Evolutionary conservation across 2,113 vertebrate genomes (phyloP).

Genomic region (Caretta caretta): DNA sequence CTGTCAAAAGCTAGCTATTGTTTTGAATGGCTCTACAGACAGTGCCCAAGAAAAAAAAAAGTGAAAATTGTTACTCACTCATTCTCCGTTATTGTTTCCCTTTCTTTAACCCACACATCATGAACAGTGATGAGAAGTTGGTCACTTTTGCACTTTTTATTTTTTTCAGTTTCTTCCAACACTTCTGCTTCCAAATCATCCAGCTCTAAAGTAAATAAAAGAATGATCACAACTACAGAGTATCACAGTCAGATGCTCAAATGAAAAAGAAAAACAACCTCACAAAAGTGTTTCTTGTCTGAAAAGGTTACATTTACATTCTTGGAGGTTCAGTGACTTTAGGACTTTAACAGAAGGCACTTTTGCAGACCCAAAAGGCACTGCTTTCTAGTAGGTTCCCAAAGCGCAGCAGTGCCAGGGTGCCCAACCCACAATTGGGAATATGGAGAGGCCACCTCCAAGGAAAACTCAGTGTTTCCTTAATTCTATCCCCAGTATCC

Average conservation of each 20-base stretch:
- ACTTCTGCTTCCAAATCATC: slow-evolving; percentile 88
- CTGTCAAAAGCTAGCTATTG: not conserved
- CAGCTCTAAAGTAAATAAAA: slow-evolving; percentile 76
- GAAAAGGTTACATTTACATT: not conserved
- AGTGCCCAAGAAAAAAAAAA: not conserved
- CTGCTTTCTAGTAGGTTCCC: not conserved
- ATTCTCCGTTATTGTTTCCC: slow-evolving; percentile 60
- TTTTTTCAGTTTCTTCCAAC: slow-evolving; percentile 79
- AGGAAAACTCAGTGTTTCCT: not conserved
- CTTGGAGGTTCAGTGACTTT: not conserved
- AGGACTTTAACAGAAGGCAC: not conserved
- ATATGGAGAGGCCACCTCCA: not conserved
- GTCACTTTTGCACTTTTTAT: slow-evolving; percentile 24
- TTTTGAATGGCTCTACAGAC: not conserved
- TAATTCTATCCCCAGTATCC: not conserved
- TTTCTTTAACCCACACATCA: slow-evolving; percentile 86
- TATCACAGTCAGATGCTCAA: not conserved
- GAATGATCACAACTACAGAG: not conserved
- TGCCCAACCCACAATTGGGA: not conserved
- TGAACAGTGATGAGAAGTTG: slow-evolving; percentile 65
- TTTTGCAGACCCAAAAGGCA: not conserved
- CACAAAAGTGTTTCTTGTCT: not conserved
- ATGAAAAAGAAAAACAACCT: not conserved
- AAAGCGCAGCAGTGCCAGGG: not conserved
- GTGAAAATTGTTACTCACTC: slow-evolving; percentile 57